phyloP scores from a whole-genome alignment of 2,888 invertebrate genomes.

The Caenorhabditis becei region DNA sequence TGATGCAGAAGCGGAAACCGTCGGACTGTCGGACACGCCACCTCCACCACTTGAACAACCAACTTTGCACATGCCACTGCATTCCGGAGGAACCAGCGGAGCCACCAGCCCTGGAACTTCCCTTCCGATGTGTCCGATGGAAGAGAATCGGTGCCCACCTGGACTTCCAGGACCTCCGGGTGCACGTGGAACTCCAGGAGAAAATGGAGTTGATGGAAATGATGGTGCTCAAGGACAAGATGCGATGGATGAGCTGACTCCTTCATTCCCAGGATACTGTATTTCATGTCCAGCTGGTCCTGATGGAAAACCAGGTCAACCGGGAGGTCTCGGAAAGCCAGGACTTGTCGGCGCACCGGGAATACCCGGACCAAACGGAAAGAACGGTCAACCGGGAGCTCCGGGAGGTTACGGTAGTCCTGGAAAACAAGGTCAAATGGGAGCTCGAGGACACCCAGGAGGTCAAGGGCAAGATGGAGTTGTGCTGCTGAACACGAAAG shows the following conservation, averaged over 20 bases:
- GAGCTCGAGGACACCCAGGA: constrained; percentile 37
- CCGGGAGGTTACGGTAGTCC: constrained; percentile 53
- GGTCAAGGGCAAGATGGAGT: constrained; percentile 53
- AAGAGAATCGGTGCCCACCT: constrained; percentile 50
- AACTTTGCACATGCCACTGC: not conserved
- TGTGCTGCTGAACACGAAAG: constrained; percentile 32
- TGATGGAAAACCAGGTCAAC: constrained; percentile 50
- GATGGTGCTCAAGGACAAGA: constrained; percentile 43
- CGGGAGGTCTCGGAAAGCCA: constrained; percentile 39
- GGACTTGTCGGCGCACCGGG: constrained; percentile 49
- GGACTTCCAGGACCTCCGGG: constrained; percentile 59
- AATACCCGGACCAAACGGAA: constrained; percentile 54
- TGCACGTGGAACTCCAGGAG: constrained; percentile 21
- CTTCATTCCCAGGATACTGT: constrained; percentile 41
- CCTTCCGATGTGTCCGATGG: constrained; percentile 48
- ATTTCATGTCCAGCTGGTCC: constrained; percentile 54
- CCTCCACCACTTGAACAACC: not conserved
- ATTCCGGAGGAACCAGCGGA: constrained; percentile 8
- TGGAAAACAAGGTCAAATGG: constrained; percentile 55
- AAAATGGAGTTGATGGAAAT: constrained; percentile 53
- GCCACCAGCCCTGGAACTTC: not conserved
- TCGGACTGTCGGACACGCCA: not conserved
- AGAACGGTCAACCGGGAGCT: constrained; percentile 56
- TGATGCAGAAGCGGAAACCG: not conserved
- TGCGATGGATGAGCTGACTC: constrained; percentile 55